Evolutionary conservation across 2,797 vertebrate species (phyloP), one percentile per base, ranked within the genome.

Genomic region (Acanthurus leucopareius): DNA sequence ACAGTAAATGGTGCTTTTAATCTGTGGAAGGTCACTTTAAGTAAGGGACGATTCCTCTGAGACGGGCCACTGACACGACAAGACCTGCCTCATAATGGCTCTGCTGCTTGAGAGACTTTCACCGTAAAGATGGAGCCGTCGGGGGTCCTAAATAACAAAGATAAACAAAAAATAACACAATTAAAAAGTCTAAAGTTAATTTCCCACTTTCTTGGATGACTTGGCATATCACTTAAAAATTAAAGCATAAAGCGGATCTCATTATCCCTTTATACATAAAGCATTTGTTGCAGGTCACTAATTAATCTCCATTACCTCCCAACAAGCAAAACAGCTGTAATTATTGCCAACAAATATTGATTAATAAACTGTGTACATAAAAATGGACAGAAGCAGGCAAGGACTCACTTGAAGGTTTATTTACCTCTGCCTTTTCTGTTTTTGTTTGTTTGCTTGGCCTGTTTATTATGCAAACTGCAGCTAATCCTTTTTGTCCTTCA

Each of bases 301-400:
- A 97, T 97, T 97, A 95, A 97, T 97, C 96, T 97, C 91, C 94
- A 96, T 97, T 97, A 97, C 77, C 93, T 93, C 95, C 84, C 91
- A 96, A 95, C 91, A 94, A 95, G 94, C 94, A 74, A 95, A 97
- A 95, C 94, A 96, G 93, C 94, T 95, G 94, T 95, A 98, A 97
- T 97, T 97, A 97, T 93, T 93, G 94, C 94, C 94, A 94, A 84
- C 96, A 97, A 97, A 97, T 96, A 96, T 95, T 97, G 96, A 98
- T 98, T 96, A 97, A 97, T 97, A 97, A 96, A 94, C 93, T 94
- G 89, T 89, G 93, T 92, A 92, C 92, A 95, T 94, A 92, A 91
- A 96, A 96, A 92, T 91, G 65, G 63, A 95, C 93, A 91, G 85
- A 93, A 89, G 88, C 79, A 93, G 93, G 95, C 91, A 93, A 92